These are phyloP conservation scores for Dendrocincla tyrannina DNA, from an alignment of 2,797 vertebrate genomes.

Conservation along the genomic window DNA sequence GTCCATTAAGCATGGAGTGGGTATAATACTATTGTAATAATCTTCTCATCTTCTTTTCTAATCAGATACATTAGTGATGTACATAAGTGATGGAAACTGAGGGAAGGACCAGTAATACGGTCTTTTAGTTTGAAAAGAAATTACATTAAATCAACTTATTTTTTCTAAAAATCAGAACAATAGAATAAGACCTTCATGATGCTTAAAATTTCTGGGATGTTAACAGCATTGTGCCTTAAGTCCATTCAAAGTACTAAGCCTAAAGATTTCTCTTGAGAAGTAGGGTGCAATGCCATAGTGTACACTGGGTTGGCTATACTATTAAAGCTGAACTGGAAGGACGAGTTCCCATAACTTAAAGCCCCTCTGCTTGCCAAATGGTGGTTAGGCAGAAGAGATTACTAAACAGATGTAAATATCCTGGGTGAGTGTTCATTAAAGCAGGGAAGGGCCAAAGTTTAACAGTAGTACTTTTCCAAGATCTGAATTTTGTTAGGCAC, in stretches of 20 bases:
- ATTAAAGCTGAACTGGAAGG: not conserved
- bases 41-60: not conserved
- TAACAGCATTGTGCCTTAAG: not conserved
- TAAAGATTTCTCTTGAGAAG: not conserved
- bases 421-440: not conserved
- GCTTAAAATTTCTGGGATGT: not conserved
- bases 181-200: not conserved
- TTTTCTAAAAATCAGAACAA: not conserved
- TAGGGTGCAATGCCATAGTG: not conserved
- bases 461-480: not conserved
- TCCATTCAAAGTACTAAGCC: not conserved
- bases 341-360: not conserved
- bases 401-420: not conserved
- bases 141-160: not conserved
- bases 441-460: not conserved
- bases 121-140: not conserved
- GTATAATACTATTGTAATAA: not conserved
- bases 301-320: not conserved
- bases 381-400: not conserved
- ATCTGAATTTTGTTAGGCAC: not conserved
- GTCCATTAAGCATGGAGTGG: not conserved
- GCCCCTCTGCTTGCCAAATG: not conserved
- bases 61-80: not conserved
- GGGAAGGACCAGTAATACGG: not conserved
- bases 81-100: not conserved